Conservation (phyloP, 2,113 vertebrate species). For the Machaerirhynchus nigripectus region DNA sequence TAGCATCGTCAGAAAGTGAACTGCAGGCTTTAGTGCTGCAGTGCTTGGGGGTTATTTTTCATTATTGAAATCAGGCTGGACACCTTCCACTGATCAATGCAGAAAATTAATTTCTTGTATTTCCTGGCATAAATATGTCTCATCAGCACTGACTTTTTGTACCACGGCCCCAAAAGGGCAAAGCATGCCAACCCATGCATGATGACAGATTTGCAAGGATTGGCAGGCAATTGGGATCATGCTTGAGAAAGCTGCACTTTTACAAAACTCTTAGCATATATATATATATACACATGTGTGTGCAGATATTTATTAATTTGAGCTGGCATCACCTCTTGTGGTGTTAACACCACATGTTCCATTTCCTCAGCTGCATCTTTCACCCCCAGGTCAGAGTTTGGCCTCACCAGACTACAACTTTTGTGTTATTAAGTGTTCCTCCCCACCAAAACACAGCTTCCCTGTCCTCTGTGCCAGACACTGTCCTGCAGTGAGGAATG, state of each 20-base stretch:
- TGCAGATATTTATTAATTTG: neutral
- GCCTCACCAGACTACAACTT: neutral
- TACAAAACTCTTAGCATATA: neutral
- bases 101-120: constrained; percentile 64
- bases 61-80: constrained; percentile 47
- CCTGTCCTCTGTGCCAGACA: neutral
- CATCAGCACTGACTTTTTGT: constrained; percentile 46
- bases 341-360: neutral
- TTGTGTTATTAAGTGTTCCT: neutral
- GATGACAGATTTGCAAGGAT: constrained; percentile 24
- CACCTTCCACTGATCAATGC: constrained; percentile 50
- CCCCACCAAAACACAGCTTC: neutral
- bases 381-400: neutral
- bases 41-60: neutral
- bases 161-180: neutral
- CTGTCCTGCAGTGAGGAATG: constrained; percentile 9
- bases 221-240: neutral
- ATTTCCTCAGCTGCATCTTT: neutral
- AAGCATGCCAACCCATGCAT: neutral
- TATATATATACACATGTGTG: no score
- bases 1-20: neutral
- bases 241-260: neutral
- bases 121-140: constrained; percentile 44
- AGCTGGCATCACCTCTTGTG: neutral
- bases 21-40: neutral